Evolutionary conservation across 2,797 vertebrate species (phyloP).

Genomic region (Platyrinchus mystaceus): DNA sequence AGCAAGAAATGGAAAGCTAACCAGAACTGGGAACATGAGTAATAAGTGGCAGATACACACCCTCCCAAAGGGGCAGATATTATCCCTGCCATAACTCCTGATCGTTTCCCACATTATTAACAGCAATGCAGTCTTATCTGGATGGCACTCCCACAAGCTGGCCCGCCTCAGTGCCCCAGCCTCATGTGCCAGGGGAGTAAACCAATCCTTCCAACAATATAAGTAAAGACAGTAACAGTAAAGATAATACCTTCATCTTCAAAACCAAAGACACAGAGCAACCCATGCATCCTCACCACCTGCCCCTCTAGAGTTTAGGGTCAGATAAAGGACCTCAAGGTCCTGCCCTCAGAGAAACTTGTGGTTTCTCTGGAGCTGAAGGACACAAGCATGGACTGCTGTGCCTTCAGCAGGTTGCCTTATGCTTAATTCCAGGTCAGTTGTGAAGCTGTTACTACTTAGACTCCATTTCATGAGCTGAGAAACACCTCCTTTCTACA

Average conservation of each 20-base stretch:
- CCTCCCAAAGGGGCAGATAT: background rate
- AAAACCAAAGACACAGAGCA: background rate
- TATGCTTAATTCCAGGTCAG: background rate
- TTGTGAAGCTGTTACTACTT: background rate
- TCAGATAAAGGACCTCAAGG: background rate
- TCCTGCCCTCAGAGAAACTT: background rate
- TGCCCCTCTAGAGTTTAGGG: background rate
- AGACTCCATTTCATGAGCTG: background rate
- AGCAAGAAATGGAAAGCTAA: background rate
- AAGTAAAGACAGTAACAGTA: background rate
- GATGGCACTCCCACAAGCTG: background rate
- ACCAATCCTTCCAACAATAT: background rate
- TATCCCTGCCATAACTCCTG: conserved; percentile 1
- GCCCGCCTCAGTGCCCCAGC: background rate
- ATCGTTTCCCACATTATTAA: background rate
- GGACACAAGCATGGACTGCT: background rate
- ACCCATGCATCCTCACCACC: fast-evolving
- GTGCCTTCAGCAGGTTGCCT: background rate
- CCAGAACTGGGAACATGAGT: background rate
- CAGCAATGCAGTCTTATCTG: background rate
- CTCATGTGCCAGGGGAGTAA: background rate
- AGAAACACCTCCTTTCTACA: background rate
- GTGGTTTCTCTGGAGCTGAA: background rate
- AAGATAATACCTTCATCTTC: background rate
- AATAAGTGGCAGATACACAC: background rate